Conservation (phyloP, 2,888 invertebrate species). For the Proisotoma minuta region DNA sequence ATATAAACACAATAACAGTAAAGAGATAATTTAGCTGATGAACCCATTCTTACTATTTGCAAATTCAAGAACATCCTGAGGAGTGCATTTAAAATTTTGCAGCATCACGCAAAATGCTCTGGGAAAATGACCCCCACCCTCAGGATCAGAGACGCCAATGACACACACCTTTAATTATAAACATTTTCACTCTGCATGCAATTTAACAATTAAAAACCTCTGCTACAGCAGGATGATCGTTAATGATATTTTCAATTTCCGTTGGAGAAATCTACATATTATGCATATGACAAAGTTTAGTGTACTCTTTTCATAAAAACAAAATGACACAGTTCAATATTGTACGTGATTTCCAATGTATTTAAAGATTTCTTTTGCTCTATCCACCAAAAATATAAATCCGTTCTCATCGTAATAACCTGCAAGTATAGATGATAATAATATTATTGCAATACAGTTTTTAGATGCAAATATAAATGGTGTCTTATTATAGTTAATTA, state of each 20-base stretch:
- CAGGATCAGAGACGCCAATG: conserved; percentile 37
- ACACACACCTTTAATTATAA: conserved; percentile 31
- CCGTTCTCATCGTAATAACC: conserved; percentile 40
- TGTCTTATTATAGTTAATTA: neutral
- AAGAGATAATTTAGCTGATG: neutral
- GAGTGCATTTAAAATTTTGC: conserved; percentile 9
- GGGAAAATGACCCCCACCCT: conserved; percentile 42
- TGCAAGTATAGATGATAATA: neutral
- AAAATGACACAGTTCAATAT: neutral
- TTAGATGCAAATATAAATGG: neutral
- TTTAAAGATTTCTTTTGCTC: conserved; percentile 45
- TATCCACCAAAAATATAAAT: conserved; percentile 40
- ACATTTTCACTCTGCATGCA: neutral
- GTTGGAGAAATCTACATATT: conserved; percentile 24
- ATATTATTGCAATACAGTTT: neutral
- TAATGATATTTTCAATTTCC: conserved; percentile 32
- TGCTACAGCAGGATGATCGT: conserved; percentile 17
- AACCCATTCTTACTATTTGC: conserved; percentile 34
- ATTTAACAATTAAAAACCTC: conserved; percentile 15
- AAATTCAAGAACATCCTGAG: conserved; percentile 35
- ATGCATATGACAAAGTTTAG: neutral
- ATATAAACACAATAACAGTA: neutral
- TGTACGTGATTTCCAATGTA: conserved; percentile 40
- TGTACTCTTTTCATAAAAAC: neutral
- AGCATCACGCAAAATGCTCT: conserved; percentile 37